phyloP scores from a whole-genome alignment of 2,797 vertebrate genomes.

The Nyctibius grandis region DNA sequence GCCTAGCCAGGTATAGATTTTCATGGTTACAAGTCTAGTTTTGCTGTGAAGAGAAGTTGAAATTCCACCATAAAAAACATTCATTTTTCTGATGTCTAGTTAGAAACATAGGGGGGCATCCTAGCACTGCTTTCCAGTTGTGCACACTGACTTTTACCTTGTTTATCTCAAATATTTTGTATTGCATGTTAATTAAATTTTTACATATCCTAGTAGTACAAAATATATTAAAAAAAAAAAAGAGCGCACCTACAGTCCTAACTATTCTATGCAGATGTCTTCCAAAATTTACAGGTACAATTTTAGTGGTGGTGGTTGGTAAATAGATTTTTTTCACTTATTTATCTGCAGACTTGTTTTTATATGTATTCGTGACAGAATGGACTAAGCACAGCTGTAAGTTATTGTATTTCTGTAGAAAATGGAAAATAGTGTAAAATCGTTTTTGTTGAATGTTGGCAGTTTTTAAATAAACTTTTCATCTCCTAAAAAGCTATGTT shows the following conservation, averaged over 20 bases:
- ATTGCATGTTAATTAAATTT: slow-evolving; percentile 65
- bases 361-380: slow-evolving; percentile 58
- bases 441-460: slow-evolving; percentile 69
- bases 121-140: slow-evolving; percentile 9
- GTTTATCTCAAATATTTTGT: slow-evolving; percentile 57
- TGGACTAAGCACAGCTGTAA: slow-evolving; percentile 69
- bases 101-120: background rate
- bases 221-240: slow-evolving; percentile 8
- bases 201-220: slow-evolving; percentile 32
- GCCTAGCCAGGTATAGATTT: background rate
- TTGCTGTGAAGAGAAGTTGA: slow-evolving; percentile 32
- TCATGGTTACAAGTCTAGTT: background rate
- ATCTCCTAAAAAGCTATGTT: slow-evolving; percentile 56
- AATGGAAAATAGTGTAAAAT: slow-evolving; percentile 62
- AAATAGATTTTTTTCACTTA: slow-evolving; percentile 48
- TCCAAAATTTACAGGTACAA: slow-evolving; percentile 60
- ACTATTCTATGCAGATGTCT: slow-evolving; percentile 64
- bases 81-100: background rate
- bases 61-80: slow-evolving; percentile 21
- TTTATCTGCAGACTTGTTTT: slow-evolving; percentile 62
- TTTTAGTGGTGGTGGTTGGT: slow-evolving; percentile 48
- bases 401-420: slow-evolving; percentile 72
- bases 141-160: slow-evolving; percentile 50
- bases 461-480: slow-evolving; percentile 77
- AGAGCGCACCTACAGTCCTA: slow-evolving; percentile 24